Conservation (phyloP, 1,140 invertebrate species). For the Drosophila baimaii region DNA sequence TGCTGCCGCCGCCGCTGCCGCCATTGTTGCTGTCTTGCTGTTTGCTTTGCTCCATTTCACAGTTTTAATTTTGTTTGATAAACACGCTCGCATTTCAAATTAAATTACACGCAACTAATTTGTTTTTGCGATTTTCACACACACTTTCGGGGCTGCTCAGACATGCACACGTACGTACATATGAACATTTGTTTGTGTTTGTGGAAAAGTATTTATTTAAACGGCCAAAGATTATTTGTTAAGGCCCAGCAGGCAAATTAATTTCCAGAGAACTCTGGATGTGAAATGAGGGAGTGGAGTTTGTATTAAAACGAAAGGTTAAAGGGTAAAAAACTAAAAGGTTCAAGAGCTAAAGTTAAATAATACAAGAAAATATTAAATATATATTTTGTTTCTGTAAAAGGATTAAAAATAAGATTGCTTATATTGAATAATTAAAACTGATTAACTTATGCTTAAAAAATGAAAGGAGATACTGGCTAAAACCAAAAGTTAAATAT, state of each 20-base stretch:
- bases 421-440: background rate
- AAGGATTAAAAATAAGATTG: background rate
- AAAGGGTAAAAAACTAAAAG: no score
- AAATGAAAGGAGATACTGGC: no score
- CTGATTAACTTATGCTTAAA: no score
- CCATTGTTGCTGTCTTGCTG: slow-evolving; percentile 16
- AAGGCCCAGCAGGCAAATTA: slow-evolving; percentile 20
- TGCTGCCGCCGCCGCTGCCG: slow-evolving; percentile 4
- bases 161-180: background rate
- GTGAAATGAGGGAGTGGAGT: background rate
- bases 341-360: no score
- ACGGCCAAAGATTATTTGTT: slow-evolving; percentile 22
- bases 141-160: slow-evolving; percentile 26
- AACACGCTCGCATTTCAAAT: slow-evolving; percentile 77
- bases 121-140: slow-evolving; percentile 74
- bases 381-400: no score
- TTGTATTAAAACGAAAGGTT: background rate
- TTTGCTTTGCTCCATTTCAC: slow-evolving; percentile 60
- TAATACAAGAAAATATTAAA: background rate
- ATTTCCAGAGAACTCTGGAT: slow-evolving; percentile 5
- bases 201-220: slow-evolving; percentile 16
- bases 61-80: slow-evolving; percentile 81
- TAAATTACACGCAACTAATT: slow-evolving; percentile 82
- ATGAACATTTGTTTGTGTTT: slow-evolving; percentile 1
- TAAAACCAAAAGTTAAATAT: background rate